phyloP scores from a whole-genome alignment of 1,140 invertebrate genomes.

The Tenebrio molitor region DNA sequence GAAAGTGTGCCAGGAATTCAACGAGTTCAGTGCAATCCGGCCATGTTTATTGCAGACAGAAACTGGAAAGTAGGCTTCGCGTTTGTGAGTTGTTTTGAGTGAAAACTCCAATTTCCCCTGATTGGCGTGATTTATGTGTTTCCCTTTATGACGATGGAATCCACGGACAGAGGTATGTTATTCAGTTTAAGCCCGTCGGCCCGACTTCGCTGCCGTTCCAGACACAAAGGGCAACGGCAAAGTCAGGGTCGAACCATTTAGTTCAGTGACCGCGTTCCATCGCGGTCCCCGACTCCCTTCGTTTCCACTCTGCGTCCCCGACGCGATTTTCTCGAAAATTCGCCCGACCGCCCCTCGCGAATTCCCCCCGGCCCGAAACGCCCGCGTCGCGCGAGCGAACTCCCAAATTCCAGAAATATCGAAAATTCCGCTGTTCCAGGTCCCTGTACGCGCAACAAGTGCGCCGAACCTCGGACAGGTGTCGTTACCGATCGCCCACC shows the following conservation, averaged over 20 bases:
- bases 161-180: slow-evolving; percentile 56
- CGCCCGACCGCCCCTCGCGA: no score
- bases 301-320: no score
- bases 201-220: slow-evolving; percentile 32
- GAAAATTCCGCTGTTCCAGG: not conserved
- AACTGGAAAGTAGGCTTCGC: slow-evolving; percentile 62
- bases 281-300: not conserved
- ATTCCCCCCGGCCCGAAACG: no score
- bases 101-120: slow-evolving; percentile 53
- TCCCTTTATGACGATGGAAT: slow-evolving; percentile 50
- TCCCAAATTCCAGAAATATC: no score
- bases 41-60: slow-evolving; percentile 63
- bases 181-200: slow-evolving; percentile 37
- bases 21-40: slow-evolving; percentile 52
- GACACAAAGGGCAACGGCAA: slow-evolving; percentile 65
- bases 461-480: not conserved
- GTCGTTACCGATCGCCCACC: not conserved
- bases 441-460: slow-evolving; percentile 16
- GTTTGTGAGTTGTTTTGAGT: slow-evolving; percentile 60
- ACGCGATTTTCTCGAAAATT: no score
- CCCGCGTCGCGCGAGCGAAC: no score
- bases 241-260: slow-evolving; percentile 67
- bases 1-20: slow-evolving; percentile 42
- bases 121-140: slow-evolving; percentile 19
- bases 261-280: slow-evolving; percentile 66